Base-by-base conservation (phyloP, 1,140 invertebrate species). In the Calephelis virginiensis region DNA sequence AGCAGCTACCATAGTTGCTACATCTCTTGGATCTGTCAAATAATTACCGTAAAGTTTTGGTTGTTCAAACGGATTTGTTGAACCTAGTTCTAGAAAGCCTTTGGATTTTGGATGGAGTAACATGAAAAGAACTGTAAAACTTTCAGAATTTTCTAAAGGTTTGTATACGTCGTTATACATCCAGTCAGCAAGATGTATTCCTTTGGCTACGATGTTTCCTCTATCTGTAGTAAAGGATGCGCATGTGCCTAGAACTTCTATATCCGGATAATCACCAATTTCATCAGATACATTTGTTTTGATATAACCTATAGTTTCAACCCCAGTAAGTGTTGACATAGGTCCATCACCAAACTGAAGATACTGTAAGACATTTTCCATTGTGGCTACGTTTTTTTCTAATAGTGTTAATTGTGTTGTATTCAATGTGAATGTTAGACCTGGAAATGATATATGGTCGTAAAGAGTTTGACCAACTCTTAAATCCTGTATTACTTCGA, bases 21-120 rank as follows among this genome's bases (percentile, higher is more conserved):
- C 72, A 75, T 96, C 95, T 40, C 93, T 92, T n/a, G 92, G 89
- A 66, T 94, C 92, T 1, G 90, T 85, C 66, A 96, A 94, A 76
- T 96, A 97, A 68, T 96, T 95, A 0, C 96, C 94, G 77, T 96
- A 93, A 45, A 98, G 92, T 45, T 93, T 92, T 0, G 96, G 96
- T 75, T 94, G 92, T 9, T 95, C 92, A 28, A 94, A 93, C 0
- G 97, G 97, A 91, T 98, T 94, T 9, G 91, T 94, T 7, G 93
- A 94, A 67, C 85, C 91, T 0, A 97, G 83, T 70, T 91, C 92
- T 4, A 97, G 68, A 14, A 92, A 92, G 4, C 97, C 97, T 64
- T 93, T 90, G 0, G 95, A 96, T 81, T 95, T 93, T 0, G 97
- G 96, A 81, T 95, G 92, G 38, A 97, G 91, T 0, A 96, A 80